Percentiles rank a stretch among this genome's conserved stretches.
These are phyloP conservation scores for Bhutanitis thaidina DNA, from an alignment of 2,888 invertebrate species.

Conservation along the genomic window DNA sequence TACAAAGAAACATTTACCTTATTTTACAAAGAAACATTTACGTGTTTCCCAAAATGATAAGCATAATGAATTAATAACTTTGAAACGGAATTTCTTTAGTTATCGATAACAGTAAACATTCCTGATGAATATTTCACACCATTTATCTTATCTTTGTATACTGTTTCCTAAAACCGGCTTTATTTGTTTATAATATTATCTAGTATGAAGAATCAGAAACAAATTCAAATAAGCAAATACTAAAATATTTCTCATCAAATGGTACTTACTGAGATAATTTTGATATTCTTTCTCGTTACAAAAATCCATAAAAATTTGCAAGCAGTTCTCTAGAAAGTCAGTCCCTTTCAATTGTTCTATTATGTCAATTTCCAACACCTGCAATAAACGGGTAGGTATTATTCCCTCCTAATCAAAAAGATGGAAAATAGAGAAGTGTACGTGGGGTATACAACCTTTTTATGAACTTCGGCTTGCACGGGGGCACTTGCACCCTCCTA, in stretches of 20 bases:
- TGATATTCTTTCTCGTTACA: slow-evolving; percentile 49
- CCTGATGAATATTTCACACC: background rate
- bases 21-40: too few relatives aligned
- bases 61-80: slow-evolving; percentile 16
- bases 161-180: background rate
- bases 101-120: background rate
- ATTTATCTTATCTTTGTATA: slow-evolving; percentile 12
- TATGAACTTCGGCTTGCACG: too few relatives aligned
- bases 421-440: too few relatives aligned
- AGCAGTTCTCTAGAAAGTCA: slow-evolving; percentile 52
- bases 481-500: too few relatives aligned
- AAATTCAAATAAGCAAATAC: too few relatives aligned
- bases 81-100: slow-evolving; percentile 15
- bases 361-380: slow-evolving; percentile 57
- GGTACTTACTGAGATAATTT: slow-evolving; percentile 49
- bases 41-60: too few relatives aligned
- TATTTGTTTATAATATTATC: background rate
- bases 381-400: slow-evolving; percentile 28
- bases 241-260: background rate
- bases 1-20: too few relatives aligned
- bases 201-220: background rate
- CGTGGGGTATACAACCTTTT: too few relatives aligned
- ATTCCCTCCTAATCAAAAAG: too few relatives aligned
- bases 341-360: slow-evolving; percentile 47
- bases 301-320: slow-evolving; percentile 61